These are phyloP conservation scores for Globodera rostochiensis DNA, from an alignment of 1,140 invertebrate genomes.

Conservation along the genomic window DNA sequence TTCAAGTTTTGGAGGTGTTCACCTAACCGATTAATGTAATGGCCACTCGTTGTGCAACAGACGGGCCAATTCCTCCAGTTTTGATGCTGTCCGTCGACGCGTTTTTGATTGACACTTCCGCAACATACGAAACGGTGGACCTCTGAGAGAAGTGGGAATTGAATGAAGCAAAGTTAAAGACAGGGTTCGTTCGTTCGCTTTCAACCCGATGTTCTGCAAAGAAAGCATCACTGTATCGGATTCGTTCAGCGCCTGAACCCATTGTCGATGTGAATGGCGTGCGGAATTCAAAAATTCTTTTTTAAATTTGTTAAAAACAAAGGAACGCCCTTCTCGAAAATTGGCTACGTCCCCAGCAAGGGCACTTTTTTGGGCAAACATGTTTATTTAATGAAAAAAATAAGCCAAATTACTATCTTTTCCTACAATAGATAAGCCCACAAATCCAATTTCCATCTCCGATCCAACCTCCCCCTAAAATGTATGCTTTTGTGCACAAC, in stretches of 20 bases:
- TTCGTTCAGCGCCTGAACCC: constrained; percentile 94
- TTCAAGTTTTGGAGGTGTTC: neutral
- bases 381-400: too few relatives aligned
- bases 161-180: neutral
- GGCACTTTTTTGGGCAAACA: too few relatives aligned
- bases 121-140: constrained; percentile 77
- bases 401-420: too few relatives aligned
- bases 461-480: too few relatives aligned
- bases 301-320: too few relatives aligned
- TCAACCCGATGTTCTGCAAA: constrained; percentile 81
- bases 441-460: too few relatives aligned
- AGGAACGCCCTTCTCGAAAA: too few relatives aligned
- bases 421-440: too few relatives aligned
- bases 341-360: too few relatives aligned
- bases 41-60: constrained; percentile 87
- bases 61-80: constrained; percentile 82
- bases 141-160: constrained; percentile 37
- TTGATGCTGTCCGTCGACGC: constrained; percentile 67
- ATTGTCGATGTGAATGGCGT: constrained; percentile 94
- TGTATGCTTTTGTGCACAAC: constrained; percentile 79
- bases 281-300: neutral
- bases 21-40: constrained; percentile 83
- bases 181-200: constrained; percentile 72
- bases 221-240: constrained; percentile 83
- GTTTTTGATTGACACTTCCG: constrained; percentile 78